Evolutionary conservation across 2,113 vertebrate genomes (phyloP).

Genomic region (Egretta garzetta): DNA sequence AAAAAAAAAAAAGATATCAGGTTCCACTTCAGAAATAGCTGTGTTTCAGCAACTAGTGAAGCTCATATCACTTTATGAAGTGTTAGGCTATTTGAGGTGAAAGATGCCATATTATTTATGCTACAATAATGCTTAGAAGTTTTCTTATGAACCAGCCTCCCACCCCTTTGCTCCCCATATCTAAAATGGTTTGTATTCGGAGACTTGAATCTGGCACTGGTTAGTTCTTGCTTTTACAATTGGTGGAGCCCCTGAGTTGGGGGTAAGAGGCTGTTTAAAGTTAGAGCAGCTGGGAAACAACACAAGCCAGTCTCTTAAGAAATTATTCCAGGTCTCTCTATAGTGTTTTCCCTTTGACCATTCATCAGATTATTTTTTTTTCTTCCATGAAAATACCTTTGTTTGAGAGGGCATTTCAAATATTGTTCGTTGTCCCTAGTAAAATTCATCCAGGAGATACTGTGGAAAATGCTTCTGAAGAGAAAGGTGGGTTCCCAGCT

Average conservation of each 20-base stretch:
- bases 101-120: constrained; percentile 60
- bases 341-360: neutral
- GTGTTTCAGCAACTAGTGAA: constrained; percentile 45
- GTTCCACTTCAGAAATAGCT: constrained; percentile 60
- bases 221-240: constrained; percentile 34
- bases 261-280: neutral
- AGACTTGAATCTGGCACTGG: neutral
- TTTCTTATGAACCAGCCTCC: neutral
- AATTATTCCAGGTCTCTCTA: neutral
- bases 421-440: neutral
- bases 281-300: neutral
- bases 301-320: neutral
- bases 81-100: constrained; percentile 65
- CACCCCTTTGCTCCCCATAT: neutral
- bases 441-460: neutral
- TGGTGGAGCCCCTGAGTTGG: constrained; percentile 23
- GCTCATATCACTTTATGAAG: constrained; percentile 58
- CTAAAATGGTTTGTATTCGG: constrained; percentile 19
- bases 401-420: neutral
- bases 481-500: neutral
- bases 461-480: neutral
- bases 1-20: neutral
- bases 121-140: constrained; percentile 47
- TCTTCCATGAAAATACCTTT: neutral
- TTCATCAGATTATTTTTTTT: neutral